These are phyloP conservation scores for Keiferia lycopersicella DNA, from an alignment of 2,888 invertebrate genomes.

Conservation along the genomic window DNA sequence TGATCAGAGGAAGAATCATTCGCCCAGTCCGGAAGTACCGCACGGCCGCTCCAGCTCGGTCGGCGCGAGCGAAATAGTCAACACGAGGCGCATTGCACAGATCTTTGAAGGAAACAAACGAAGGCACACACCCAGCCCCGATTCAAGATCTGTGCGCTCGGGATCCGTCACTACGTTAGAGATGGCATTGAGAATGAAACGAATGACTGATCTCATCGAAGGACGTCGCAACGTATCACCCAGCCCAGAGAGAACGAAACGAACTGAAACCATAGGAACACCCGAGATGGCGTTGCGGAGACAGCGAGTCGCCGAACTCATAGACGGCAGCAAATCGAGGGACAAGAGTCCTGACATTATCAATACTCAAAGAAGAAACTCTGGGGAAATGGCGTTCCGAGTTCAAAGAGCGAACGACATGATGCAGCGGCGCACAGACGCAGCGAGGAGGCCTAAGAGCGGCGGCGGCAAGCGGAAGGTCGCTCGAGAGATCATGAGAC, in stretches of 20 bases:
- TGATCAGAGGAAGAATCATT: conserved; percentile 45
- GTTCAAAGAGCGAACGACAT: conserved; percentile 88
- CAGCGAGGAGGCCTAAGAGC: conserved; percentile 53
- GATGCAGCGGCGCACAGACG: conserved; percentile 86
- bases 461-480: conserved; percentile 60
- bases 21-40: conserved; percentile 52
- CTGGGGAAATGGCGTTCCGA: conserved; percentile 75
- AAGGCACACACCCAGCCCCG: conserved; percentile 58
- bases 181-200: conserved; percentile 58
- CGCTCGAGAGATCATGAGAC: conserved; percentile 85
- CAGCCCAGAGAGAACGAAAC: conserved; percentile 55
- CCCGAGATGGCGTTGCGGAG: conserved; percentile 63
- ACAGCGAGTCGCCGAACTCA: conserved; percentile 60
- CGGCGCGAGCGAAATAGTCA: conserved; percentile 52
- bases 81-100: conserved; percentile 61
- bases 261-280: conserved; percentile 54
- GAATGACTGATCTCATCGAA: conserved; percentile 67
- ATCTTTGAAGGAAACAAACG: conserved; percentile 61
- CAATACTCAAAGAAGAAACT: conserved; percentile 47
- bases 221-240: conserved; percentile 58
- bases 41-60: conserved; percentile 59
- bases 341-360: conserved; percentile 35
- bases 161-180: conserved; percentile 55
- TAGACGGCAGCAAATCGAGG: conserved; percentile 38
- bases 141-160: conserved; percentile 48